Conservation (phyloP, 1,140 invertebrate species). For the Euwallacea similis region DNA sequence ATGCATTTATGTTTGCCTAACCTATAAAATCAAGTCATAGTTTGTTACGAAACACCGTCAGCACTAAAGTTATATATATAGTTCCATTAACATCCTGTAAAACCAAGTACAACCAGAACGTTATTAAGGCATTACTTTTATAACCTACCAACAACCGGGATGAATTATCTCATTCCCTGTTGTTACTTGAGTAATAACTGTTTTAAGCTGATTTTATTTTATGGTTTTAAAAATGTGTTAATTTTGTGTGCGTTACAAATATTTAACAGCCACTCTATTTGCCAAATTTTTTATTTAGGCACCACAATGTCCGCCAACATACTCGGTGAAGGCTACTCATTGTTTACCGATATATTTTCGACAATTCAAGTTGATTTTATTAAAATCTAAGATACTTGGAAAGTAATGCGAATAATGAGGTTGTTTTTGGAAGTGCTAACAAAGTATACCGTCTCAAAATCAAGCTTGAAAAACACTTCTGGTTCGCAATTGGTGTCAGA, state of each 20-base stretch:
- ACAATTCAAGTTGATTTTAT: too few species aligned
- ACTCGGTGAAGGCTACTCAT: background rate
- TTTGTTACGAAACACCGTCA: background rate
- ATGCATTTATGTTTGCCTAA: background rate
- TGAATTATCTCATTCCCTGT: background rate
- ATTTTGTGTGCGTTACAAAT: conserved; percentile 1
- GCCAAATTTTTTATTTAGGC: background rate
- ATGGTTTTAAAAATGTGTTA: conserved; percentile 1
- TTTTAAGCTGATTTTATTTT: background rate
- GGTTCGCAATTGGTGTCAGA: too few species aligned
- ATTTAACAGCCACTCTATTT: background rate
- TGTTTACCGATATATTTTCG: background rate
- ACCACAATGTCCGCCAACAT: background rate
- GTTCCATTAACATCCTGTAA: conserved; percentile 4
- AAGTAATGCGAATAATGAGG: too few species aligned
- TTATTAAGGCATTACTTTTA: conserved; percentile 14
- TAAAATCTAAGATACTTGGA: too few species aligned
- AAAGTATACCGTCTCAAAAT: too few species aligned
- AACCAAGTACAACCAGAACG: background rate
- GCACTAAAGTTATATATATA: background rate
- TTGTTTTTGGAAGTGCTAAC: too few species aligned
- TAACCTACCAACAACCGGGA: background rate
- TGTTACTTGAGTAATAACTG: background rate
- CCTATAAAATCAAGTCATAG: background rate
- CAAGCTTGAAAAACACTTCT: too few species aligned